A percentile compares a stretch with the other conserved stretches of the same genome.
phyloP scores from a whole-genome alignment of 2,888 invertebrate species.

The Andrena flavipes region DNA sequence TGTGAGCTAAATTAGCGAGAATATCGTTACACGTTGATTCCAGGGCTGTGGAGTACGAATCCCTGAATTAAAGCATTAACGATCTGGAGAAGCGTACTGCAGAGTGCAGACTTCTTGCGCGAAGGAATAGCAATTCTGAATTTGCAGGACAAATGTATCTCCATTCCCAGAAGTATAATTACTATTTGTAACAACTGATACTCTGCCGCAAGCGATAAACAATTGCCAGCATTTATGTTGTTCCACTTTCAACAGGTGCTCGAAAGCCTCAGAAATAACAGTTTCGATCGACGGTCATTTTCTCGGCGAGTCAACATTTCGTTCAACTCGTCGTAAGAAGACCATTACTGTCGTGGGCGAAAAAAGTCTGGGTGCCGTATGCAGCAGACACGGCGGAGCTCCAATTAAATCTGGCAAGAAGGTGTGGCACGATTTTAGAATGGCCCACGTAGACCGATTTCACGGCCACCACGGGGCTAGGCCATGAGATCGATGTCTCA shows the following conservation, averaged over 20 bases:
- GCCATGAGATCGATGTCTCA: conserved; percentile 24
- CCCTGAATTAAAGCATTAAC: background rate
- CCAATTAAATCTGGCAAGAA: conserved; percentile 63
- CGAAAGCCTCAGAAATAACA: background rate
- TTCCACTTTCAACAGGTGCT: background rate
- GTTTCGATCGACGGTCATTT: background rate
- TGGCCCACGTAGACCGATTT: conserved; percentile 53
- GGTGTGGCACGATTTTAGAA: conserved; percentile 60
- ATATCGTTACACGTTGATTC: background rate
- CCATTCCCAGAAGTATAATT: too few relatives aligned
- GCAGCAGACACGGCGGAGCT: conserved; percentile 23
- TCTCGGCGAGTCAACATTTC: background rate
- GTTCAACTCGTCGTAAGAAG: background rate
- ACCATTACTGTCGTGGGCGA: background rate
- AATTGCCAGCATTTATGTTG: background rate
- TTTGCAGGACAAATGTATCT: too few relatives aligned
- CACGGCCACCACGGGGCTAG: conserved; percentile 50
- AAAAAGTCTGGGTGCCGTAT: background rate
- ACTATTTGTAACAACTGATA: too few relatives aligned
- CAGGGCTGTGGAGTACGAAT: background rate
- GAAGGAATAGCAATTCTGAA: too few relatives aligned
- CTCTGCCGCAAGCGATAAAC: too few relatives aligned
- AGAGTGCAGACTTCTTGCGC: too few relatives aligned
- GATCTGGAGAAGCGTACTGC: background rate
- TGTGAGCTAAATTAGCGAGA: background rate